Base-by-base conservation (phyloP, 2,797 vertebrate genomes). In the Falco rusticolus region DNA sequence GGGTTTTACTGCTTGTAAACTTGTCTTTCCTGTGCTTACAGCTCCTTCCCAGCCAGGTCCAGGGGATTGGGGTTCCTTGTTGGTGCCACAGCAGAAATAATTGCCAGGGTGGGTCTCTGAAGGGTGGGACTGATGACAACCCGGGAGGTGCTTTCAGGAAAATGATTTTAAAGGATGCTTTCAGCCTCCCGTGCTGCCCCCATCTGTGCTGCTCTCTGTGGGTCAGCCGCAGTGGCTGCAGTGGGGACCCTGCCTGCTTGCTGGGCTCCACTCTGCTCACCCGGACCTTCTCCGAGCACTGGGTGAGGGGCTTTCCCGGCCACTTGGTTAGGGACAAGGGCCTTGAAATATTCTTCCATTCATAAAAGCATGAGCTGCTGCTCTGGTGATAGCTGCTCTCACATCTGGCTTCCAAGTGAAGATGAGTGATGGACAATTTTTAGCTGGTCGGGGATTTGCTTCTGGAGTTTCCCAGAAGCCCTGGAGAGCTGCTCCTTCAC, bases 181-280 rank as follows among this genome's bases (percentile, higher is more conserved):
- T 77, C 70, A 64, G 51, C 14, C 53, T 41, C 61, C 16, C 0
- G 1, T 56, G 34, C 26, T 45, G 54, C 39, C 26, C 50, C 24
- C 29, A 88, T 84, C 95, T 95, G 79, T 86, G 97, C 86, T 98
- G 94, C 72, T 97, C 91, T 0, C 66, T n/a, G 81, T 61, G 31
- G 45, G 33, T 47, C 57, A 79, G 47, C 34, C 26, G 6, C 31
- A 41, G 85, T 2, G 50, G 96, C 74, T 97, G 94, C 47, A 93
- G 96, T 24, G 94, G 93, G 93, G 96, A 97, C 53, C 96, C 93
- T 21, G 95, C 97, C 31, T 79, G 39, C 17, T 94, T 96, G 21
- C 85, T 97, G 91, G 97, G 87, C 50, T 97, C 96, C 2, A 95
- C 96, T 18, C 33, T 97, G 10, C 33, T 97, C 80, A 57, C n/a